These are phyloP conservation scores for Pluvianellus socialis DNA, from an alignment of 2,113 vertebrate species.

Conservation along the genomic window DNA sequence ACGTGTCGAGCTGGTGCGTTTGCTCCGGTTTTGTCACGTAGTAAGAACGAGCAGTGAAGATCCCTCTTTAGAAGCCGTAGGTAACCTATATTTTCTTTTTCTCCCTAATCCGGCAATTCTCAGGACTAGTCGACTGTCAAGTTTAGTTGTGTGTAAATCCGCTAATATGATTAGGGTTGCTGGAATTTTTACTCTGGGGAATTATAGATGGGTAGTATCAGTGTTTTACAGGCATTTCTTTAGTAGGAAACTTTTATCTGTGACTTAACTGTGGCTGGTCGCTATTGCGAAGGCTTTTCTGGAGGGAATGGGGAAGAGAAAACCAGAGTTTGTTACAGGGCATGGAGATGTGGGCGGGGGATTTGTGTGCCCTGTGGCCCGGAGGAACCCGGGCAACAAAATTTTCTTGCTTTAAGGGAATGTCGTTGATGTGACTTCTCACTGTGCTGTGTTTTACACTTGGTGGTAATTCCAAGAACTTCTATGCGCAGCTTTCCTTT, in stretches of 20 bases:
- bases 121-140: conserved; percentile 26
- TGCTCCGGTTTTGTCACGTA: neutral
- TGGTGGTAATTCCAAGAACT: neutral
- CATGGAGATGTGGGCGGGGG: neutral
- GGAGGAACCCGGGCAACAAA: neutral
- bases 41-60: neutral
- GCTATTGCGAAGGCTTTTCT: neutral
- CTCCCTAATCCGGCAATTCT: conserved; percentile 13
- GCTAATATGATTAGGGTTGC: conserved; percentile 31
- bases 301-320: neutral
- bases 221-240: neutral
- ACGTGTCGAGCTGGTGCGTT: neutral
- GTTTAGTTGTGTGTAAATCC: conserved; percentile 34
- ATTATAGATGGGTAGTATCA: neutral
- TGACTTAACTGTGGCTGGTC: neutral
- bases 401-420: neutral
- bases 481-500: neutral
- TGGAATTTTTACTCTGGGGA: conserved; percentile 33
- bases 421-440: neutral
- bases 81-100: conserved; percentile 1
- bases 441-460: neutral
- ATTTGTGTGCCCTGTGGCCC: fast-evolving
- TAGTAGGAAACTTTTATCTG: neutral
- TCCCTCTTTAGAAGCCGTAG: neutral
- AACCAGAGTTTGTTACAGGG: neutral